A percentile compares a stretch with the other conserved stretches of the same genome.
These are phyloP conservation scores for Hyposoter didymator DNA, from an alignment of 2,888 invertebrate species.

Conservation along the genomic window DNA sequence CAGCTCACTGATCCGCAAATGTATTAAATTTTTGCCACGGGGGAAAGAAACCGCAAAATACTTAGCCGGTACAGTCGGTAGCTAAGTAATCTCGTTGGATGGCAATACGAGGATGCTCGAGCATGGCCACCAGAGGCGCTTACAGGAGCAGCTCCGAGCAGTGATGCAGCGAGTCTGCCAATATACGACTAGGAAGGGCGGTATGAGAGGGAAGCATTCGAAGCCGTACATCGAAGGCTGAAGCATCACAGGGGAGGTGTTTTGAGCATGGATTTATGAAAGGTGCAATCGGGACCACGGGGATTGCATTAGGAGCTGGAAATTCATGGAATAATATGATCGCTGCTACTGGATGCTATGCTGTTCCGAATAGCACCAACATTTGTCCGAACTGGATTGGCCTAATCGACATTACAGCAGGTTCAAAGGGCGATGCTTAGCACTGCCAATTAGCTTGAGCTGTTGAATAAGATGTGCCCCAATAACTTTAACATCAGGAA, in stretches of 20 bases:
- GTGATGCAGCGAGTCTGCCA: neutral
- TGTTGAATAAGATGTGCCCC: neutral
- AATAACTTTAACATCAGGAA: neutral
- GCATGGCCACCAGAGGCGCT: neutral
- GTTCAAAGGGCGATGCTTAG: neutral
- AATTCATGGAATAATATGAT: slow-evolving; percentile 1
- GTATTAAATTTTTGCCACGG: neutral
- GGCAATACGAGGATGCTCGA: neutral
- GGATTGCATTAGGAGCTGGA: neutral
- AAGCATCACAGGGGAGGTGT: neutral
- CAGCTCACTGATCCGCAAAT: neutral
- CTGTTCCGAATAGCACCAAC: neutral
- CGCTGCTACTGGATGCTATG: neutral
- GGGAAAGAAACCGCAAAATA: neutral
- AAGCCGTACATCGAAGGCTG: neutral
- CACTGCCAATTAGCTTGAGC: neutral
- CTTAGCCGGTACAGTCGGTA: neutral
- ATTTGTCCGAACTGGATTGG: neutral
- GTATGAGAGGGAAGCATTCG: neutral
- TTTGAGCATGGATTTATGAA: neutral
- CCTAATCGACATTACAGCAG: neutral
- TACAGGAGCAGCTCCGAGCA: neutral
- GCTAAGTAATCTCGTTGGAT: neutral
- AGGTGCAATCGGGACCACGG: neutral
- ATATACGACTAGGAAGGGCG: neutral